phyloP scores from a whole-genome alignment of 2,888 invertebrate genomes.

The Cephalotes varians region DNA sequence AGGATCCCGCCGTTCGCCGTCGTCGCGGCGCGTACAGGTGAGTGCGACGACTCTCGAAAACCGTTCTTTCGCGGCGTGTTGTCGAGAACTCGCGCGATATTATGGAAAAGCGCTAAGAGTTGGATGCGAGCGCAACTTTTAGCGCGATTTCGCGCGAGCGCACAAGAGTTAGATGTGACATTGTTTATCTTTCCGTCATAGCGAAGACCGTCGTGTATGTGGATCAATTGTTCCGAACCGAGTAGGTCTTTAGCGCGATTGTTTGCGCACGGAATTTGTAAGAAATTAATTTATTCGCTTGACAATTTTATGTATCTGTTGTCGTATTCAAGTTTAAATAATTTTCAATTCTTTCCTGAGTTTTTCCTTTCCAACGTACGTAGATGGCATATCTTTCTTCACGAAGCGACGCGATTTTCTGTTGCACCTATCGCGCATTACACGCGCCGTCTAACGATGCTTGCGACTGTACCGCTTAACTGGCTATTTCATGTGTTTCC shows the following conservation, averaged over 20 bases:
- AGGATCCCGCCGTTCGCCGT: constrained; percentile 37
- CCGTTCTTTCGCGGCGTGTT: not conserved
- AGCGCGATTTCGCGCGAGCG: not conserved
- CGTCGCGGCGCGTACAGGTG: constrained; percentile 64
- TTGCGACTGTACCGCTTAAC: constrained; percentile 22
- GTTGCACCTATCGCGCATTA: not conserved
- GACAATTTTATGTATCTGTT: not conserved
- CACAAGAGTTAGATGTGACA: not conserved
- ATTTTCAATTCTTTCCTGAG: not conserved
- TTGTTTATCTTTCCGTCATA: not conserved
- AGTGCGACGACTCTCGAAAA: constrained; percentile 47
- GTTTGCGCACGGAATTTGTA: not conserved
- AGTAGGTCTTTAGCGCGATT: not conserved
- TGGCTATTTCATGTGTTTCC: not conserved
- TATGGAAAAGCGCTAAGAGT: not conserved
- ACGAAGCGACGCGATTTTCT: not conserved
- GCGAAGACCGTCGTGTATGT: not conserved
- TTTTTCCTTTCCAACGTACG: not conserved
- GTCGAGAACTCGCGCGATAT: not conserved
- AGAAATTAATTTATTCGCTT: not conserved
- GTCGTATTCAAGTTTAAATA: not conserved
- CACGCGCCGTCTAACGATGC: constrained; percentile 22
- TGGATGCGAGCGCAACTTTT: not conserved
- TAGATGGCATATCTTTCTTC: not conserved
- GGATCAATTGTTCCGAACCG: not conserved